Base-by-base conservation (phyloP, 2,797 vertebrate genomes). In the Oryzias sinensis region DNA sequence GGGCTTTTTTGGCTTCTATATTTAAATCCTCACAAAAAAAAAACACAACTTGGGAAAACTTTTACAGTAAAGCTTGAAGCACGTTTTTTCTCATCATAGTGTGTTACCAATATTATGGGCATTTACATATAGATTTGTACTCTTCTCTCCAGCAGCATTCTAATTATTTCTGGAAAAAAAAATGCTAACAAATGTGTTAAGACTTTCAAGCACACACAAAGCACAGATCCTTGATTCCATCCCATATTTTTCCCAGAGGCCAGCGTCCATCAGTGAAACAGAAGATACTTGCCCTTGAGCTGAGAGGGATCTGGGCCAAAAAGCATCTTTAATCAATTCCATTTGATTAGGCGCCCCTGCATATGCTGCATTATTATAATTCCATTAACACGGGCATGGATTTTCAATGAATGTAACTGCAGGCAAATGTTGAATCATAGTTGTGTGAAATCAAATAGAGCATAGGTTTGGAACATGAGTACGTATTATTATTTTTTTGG, bases 361-460 rank as follows among this genome's bases (percentile, higher is more conserved):
- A 68, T 85, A 87, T 83, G 88, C 83, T 87, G 77, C 85, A 89
- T 91, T 87, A 90, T 92, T 91, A 91, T 90, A 91, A 91, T 90
- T 92, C 87, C 83, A 90, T 92, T 91, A 91, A 87, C 70, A 45
- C 78, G 68, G 68, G 63, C 64, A 89, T 90, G 77, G 88, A 90
- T 91, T 93, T 92, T 89, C 86, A 89, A 87, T 88, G 89, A 85
- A 81, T 87, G 81, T 87, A 88, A 86, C 89, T 88, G 74, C 84
- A 70, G 87, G 89, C 85, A 81, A 88, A 87, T 76, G 69, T 75
- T 76, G 72, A 62, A 78, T 74, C 80, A 87, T 85, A 85, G 89
- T 87, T 90, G 84, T 82, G 75, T 84, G 75, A 88, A 87, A 88
- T 86, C 82, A 87, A 87, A 88, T 83, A 86, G 68, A 63, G 74